A percentile compares a stretch with the other conserved stretches of the same genome.
Conservation (phyloP, 2,797 vertebrate genomes). For the Delichon dasypus region DNA sequence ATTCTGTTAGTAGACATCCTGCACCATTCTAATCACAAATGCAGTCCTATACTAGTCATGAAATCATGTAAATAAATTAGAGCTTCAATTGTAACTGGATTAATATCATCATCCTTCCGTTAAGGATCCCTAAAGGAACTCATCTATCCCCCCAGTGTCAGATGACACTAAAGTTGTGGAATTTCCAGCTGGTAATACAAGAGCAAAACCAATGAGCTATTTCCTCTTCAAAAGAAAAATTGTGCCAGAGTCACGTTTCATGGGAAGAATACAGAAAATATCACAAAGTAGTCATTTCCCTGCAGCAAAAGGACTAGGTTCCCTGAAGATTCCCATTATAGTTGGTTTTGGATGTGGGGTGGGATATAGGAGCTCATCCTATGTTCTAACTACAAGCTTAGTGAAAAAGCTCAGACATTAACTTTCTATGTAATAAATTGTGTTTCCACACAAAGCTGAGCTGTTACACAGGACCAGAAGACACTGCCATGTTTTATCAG, state of each 20-base stretch:
- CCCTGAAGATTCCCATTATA: not conserved
- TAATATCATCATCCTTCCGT: not conserved
- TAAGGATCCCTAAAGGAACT: not conserved
- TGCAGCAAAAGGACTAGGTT: not conserved
- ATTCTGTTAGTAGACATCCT: not conserved
- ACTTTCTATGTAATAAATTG: not conserved
- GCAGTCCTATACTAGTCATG: not conserved
- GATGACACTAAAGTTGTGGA: not conserved
- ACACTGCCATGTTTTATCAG: not conserved
- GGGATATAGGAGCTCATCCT: not conserved
- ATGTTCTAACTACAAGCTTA: not conserved
- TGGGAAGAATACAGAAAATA: not conserved
- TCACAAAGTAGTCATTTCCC: not conserved
- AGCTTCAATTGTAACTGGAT: not conserved
- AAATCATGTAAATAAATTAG: not conserved
- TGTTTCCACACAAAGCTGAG: not conserved
- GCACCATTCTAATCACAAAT: not conserved
- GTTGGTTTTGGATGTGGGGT: rapidly evolving
- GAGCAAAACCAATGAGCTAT: not conserved
- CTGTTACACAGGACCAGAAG: not conserved
- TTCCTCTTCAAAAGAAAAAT: slow-evolving; percentile 32
- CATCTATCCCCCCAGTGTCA: not conserved
- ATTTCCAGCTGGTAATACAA: slow-evolving; percentile 27
- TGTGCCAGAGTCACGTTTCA: not conserved
- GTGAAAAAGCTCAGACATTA: not conserved